Conservation (phyloP, 2,113 vertebrate genomes). For the Cynocephalus volans region DNA sequence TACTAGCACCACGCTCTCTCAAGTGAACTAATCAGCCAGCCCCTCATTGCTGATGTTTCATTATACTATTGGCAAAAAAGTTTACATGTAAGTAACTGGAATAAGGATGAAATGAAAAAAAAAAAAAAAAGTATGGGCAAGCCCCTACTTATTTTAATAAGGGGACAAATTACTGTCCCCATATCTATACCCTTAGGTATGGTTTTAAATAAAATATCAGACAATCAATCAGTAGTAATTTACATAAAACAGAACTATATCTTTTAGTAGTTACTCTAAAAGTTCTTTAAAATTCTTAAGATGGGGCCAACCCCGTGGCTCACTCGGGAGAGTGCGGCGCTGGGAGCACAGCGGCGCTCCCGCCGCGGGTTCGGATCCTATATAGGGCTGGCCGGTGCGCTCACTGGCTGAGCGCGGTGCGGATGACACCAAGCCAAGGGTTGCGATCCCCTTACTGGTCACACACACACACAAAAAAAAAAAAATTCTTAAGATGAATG, state of each 20-base stretch:
- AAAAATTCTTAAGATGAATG: background rate
- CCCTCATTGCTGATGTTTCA: background rate
- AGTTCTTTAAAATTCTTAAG: background rate
- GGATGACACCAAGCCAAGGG: too few relatives aligned
- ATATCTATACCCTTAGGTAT: background rate
- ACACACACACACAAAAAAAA: too few relatives aligned
- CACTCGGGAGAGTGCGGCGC: too few relatives aligned
- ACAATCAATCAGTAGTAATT: constrained; percentile 9
- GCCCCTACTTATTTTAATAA: background rate
- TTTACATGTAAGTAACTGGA: background rate
- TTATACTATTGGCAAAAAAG: constrained; percentile 1
- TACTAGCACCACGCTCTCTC: too few relatives aligned
- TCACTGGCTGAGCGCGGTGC: too few relatives aligned
- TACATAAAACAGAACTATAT: background rate
- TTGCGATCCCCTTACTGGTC: too few relatives aligned
- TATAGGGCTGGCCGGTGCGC: too few relatives aligned
- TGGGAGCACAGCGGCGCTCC: too few relatives aligned
- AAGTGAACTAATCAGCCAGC: too few relatives aligned
- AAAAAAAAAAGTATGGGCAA: background rate
- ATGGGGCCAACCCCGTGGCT: too few relatives aligned
- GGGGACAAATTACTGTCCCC: background rate
- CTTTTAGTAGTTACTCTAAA: background rate
- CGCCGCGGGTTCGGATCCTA: too few relatives aligned
- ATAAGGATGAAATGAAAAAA: background rate
- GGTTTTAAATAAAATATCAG: background rate